Base-by-base conservation (phyloP, 2,888 invertebrate species). In the Hypomecis atomaria region DNA sequence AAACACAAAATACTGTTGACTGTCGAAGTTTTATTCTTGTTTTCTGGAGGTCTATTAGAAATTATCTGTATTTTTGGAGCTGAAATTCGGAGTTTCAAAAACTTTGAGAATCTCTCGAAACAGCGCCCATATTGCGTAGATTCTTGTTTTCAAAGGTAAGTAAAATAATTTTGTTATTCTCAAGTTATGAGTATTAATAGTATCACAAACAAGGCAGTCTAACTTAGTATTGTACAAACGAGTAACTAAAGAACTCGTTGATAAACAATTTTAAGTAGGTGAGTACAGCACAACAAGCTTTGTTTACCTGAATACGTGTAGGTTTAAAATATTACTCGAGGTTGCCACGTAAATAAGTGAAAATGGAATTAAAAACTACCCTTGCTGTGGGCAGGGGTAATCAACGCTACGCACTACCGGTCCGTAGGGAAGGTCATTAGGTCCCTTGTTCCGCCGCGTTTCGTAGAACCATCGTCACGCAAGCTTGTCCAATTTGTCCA, bases 141-240 rank as follows among this genome's bases (percentile, higher is more conserved):
- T 50, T 50, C 42, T 53, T 42, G 42, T 42, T 53, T 33, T 33
- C 42, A 50, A 50, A 50, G 38, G 50, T 50, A 34, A 48, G 50
- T 50, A 34, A 48, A 36, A 48, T 36, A 1, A 48, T 36, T 48
- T 48, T n/a, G 34, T 9, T 5, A 5, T 11, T 8, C 23, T 23
- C 23, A 23, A 23, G 7, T 7, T 45, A 7, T 13, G 23, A 7
- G 23, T 23, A 45, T 44, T 44, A 6, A 11, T 44, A 13, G 1
- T 5, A 11, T 13, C 11, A 44, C 13, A 5, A n/a, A 42, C n/a
- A n/a, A 10, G 42, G 10, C 4, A 42, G 42, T 42, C 5, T 10
- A n/a, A 5, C 10, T n/a, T n/a, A n/a, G 3, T 1, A 42, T n/a
- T 42, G n/a, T 10, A 23, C 23, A 23, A 23, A 23, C 23, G 23